Conservation (phyloP, 1,140 invertebrate species). For the Drosophila yakuba region DNA sequence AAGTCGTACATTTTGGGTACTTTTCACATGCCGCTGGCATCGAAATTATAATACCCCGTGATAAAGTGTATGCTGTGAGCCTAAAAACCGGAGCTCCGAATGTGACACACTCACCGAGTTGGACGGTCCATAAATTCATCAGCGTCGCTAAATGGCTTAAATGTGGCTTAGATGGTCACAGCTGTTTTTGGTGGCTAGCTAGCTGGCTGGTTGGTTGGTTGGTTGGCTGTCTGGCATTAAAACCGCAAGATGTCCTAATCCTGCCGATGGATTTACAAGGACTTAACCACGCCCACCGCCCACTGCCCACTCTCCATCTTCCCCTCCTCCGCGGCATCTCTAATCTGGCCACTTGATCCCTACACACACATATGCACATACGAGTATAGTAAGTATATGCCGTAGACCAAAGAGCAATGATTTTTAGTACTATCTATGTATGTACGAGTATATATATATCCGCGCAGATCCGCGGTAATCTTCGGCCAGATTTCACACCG, state of each 20-base stretch:
- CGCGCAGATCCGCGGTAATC: constrained; percentile 56
- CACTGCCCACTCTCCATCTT: neutral
- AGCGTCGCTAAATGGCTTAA: constrained; percentile 74
- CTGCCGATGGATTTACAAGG: constrained; percentile 54
- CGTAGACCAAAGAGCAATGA: neutral
- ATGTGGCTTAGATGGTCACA: constrained; percentile 31
- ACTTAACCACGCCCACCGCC: constrained; percentile 55
- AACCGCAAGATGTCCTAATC: constrained; percentile 77
- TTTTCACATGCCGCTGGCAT: neutral
- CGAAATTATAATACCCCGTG: neutral
- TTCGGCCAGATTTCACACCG: constrained; percentile 60
- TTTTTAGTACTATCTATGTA: neutral
- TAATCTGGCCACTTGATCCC: constrained; percentile 43
- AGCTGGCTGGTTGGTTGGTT: neutral
- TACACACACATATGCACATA: neutral
- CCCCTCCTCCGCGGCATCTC: constrained; percentile 1
- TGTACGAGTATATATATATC: constrained; percentile 1
- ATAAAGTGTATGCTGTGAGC: neutral
- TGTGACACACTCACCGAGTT: constrained; percentile 31
- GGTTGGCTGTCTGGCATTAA: constrained; percentile 50
- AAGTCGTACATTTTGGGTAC: no score
- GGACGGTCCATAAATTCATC: constrained; percentile 75
- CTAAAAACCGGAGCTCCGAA: neutral
- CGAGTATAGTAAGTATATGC: neutral
- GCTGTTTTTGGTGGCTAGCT: constrained; percentile 13